Evolutionary conservation across 2,113 vertebrate genomes (phyloP).

Genomic region (Synchiropus splendidus): DNA sequence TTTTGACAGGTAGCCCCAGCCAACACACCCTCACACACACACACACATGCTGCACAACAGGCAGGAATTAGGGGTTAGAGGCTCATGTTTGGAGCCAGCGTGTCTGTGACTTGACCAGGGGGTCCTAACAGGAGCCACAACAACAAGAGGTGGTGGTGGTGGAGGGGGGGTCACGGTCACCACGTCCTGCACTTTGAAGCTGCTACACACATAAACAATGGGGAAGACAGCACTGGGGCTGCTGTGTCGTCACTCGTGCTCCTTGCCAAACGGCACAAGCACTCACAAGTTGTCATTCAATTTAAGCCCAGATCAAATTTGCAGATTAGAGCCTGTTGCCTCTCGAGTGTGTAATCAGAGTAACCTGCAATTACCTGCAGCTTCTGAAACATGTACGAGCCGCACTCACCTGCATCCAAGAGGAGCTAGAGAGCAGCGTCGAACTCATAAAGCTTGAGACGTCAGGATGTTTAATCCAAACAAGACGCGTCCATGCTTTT

Average conservation of each 20-base stretch:
- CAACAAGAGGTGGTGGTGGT: constrained; percentile 21
- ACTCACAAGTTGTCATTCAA: constrained; percentile 6
- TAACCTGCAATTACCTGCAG: neutral
- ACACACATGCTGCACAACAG: constrained; percentile 10
- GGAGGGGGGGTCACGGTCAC: constrained; percentile 7
- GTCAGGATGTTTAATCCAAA: too few relatives aligned
- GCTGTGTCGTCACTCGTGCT: constrained; percentile 27
- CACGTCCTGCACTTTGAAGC: constrained; percentile 48
- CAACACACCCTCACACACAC: constrained; percentile 14
- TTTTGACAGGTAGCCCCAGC: constrained; percentile 50
- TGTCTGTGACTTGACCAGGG: constrained; percentile 56
- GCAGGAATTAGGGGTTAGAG: constrained; percentile 47
- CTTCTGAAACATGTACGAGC: too few relatives aligned
- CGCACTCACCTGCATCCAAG: neutral
- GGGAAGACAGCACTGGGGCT: constrained; percentile 17
- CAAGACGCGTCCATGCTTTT: too few relatives aligned
- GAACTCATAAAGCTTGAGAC: too few relatives aligned
- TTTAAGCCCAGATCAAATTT: constrained; percentile 16
- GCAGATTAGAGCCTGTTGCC: constrained; percentile 13
- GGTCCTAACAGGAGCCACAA: constrained; percentile 56
- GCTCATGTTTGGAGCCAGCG: constrained; percentile 56
- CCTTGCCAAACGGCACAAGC: constrained; percentile 1
- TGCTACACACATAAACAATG: constrained; percentile 9
- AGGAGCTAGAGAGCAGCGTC: too few relatives aligned
- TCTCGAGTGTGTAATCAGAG: constrained; percentile 16